These are phyloP conservation scores for Biston stratarius DNA, from an alignment of 2,888 invertebrate genomes.

Conservation along the genomic window DNA sequence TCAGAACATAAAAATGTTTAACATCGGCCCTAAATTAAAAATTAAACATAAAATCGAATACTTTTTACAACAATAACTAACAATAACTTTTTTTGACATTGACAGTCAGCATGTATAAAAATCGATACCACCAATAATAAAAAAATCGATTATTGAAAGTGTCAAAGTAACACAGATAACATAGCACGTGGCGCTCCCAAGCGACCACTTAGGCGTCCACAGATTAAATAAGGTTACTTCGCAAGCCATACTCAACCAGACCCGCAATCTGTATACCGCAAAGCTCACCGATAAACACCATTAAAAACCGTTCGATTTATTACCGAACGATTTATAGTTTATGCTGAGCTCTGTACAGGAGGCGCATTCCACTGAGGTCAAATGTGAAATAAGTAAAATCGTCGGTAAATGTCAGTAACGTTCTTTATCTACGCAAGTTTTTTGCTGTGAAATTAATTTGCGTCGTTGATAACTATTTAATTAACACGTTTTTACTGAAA, in stretches of 20 bases:
- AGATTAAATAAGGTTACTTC: slow-evolving; percentile 15
- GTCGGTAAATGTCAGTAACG: slow-evolving; percentile 27
- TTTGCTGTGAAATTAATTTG: slow-evolving; percentile 1
- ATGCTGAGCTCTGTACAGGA: slow-evolving; percentile 39
- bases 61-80: too few species aligned
- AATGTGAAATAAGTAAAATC: slow-evolving; percentile 33
- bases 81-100: too few species aligned
- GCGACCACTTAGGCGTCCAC: slow-evolving; percentile 77
- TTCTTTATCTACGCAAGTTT: slow-evolving; percentile 22
- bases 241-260: slow-evolving; percentile 59
- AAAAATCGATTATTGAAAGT: slow-evolving; percentile 82
- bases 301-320: slow-evolving; percentile 86
- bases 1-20: too few species aligned
- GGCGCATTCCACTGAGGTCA: slow-evolving; percentile 36
- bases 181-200: slow-evolving; percentile 80
- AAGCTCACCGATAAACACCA: slow-evolving; percentile 86
- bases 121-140: slow-evolving; percentile 46
- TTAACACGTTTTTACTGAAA: slow-evolving; percentile 17
- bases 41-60: too few species aligned
- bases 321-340: slow-evolving; percentile 76
- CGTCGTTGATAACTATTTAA: slow-evolving; percentile 5
- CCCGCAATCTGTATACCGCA: slow-evolving; percentile 84
- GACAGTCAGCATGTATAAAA: slow-evolving; percentile 12
- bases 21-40: too few species aligned
- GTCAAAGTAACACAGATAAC: slow-evolving; percentile 83